A percentile compares a stretch with the other conserved stretches of the same genome.
These are phyloP conservation scores for Phasia obesa DNA, from an alignment of 2,888 invertebrate genomes.

Conservation along the genomic window DNA sequence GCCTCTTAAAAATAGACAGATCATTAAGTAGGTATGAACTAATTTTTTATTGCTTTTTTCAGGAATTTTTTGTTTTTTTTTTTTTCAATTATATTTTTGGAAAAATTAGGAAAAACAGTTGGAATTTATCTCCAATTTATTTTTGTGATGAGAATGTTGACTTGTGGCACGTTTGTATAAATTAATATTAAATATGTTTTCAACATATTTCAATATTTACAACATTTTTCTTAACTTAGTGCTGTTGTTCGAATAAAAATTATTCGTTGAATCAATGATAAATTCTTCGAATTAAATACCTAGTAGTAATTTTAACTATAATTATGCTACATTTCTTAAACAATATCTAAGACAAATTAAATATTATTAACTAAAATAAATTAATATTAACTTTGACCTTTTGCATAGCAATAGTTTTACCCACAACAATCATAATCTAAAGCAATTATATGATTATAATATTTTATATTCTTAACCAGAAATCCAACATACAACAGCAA, in stretches of 20 bases:
- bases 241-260: too few relatives aligned
- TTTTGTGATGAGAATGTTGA: too few relatives aligned
- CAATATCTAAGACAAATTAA: not conserved
- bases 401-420: slow-evolving; percentile 16
- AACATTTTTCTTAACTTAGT: too few relatives aligned
- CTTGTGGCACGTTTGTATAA: too few relatives aligned
- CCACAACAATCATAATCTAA: slow-evolving; percentile 22
- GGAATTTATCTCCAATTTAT: slow-evolving; percentile 1
- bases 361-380: too few relatives aligned
- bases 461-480: slow-evolving; percentile 41
- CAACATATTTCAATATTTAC: too few relatives aligned
- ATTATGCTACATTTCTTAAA: not conserved
- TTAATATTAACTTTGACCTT: slow-evolving; percentile 58
- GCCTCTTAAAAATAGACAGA: slow-evolving; percentile 55
- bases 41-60: slow-evolving; percentile 10
- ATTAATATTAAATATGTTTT: too few relatives aligned
- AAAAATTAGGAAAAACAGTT: slow-evolving; percentile 25
- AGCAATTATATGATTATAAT: slow-evolving; percentile 52
- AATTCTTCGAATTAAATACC: too few relatives aligned
- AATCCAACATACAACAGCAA: slow-evolving; percentile 37
- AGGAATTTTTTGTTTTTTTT: slow-evolving; percentile 4
- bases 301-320: not conserved
- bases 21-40: slow-evolving; percentile 54
- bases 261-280: too few relatives aligned
- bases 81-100: not conserved